A percentile compares a stretch with the other conserved stretches of the same genome.
phyloP scores from a whole-genome alignment of 2,797 vertebrate genomes.

The Champsocephalus esox region DNA sequence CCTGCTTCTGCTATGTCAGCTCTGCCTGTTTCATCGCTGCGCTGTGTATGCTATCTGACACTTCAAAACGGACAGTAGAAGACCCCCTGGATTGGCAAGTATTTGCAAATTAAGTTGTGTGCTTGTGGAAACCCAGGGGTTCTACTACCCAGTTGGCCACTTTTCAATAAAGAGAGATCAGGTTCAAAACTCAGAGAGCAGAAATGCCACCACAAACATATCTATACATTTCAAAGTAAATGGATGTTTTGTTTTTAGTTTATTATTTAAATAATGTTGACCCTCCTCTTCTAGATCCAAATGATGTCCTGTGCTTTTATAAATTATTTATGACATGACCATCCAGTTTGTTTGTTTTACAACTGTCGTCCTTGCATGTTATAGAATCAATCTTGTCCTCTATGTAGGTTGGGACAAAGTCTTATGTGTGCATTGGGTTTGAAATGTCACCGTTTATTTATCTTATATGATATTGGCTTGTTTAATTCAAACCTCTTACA shows the following conservation, averaged over 20 bases:
- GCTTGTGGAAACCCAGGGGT: neutral
- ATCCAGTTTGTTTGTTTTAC: neutral
- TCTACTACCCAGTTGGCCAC: neutral
- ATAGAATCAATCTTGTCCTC: neutral
- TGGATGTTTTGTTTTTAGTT: neutral
- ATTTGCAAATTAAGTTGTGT: slow-evolving; percentile 21
- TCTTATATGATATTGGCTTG: neutral
- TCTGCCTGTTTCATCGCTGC: slow-evolving; percentile 12
- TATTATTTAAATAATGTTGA: too few species aligned
- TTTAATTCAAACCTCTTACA: neutral
- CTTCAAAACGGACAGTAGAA: slow-evolving; percentile 24
- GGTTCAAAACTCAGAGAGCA: neutral
- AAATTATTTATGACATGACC: neutral
- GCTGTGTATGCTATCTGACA: slow-evolving; percentile 11
- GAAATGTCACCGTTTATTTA: slow-evolving; percentile 24
- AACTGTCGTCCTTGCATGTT: neutral
- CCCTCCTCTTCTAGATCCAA: neutral
- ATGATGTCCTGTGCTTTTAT: neutral
- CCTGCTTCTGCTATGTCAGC: slow-evolving; percentile 21
- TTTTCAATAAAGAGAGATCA: neutral
- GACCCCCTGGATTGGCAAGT: slow-evolving; percentile 2
- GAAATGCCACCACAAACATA: neutral
- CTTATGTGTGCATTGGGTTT: neutral
- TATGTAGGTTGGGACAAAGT: neutral
- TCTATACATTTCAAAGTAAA: neutral